Evolutionary conservation across 2,888 invertebrate species (phyloP).

Genomic region (Tinea pellionella): DNA sequence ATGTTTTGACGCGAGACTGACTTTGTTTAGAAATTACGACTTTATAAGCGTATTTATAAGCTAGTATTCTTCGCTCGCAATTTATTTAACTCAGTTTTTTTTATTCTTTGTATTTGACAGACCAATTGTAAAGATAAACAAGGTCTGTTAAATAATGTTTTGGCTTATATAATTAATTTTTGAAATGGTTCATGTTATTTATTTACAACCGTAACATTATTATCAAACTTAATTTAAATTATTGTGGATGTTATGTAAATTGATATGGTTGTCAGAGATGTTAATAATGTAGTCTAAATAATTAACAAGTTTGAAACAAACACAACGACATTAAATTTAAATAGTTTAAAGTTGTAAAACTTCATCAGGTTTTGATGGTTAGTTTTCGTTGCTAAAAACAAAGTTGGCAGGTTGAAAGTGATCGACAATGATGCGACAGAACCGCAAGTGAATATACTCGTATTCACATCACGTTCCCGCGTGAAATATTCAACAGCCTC

Average conservation of each 20-base stretch:
- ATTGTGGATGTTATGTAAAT: no score
- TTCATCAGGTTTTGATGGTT: background rate
- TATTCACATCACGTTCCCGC: conserved; percentile 50
- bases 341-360: conserved; percentile 1
- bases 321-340: background rate
- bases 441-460: conserved; percentile 21
- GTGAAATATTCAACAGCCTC: conserved; percentile 61
- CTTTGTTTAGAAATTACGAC: conserved; percentile 48
- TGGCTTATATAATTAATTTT: background rate
- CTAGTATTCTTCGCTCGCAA: conserved; percentile 8
- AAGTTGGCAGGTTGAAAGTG: conserved; percentile 35
- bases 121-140: conserved; percentile 2
- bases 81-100: background rate
- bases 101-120: conserved; percentile 3
- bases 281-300: background rate
- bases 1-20: conserved; percentile 60
- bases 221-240: no score
- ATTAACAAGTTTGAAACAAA: background rate
- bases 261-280: no score
- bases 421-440: conserved; percentile 31
- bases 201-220: no score
- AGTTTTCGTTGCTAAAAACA: conserved; percentile 22
- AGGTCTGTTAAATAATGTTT: background rate
- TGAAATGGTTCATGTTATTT: background rate
- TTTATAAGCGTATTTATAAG: conserved; percentile 1